Percentiles rank a stretch among this genome's conserved stretches.
Conservation (phyloP, 2,797 vertebrate species). For the Enteromius radiatus region DNA sequence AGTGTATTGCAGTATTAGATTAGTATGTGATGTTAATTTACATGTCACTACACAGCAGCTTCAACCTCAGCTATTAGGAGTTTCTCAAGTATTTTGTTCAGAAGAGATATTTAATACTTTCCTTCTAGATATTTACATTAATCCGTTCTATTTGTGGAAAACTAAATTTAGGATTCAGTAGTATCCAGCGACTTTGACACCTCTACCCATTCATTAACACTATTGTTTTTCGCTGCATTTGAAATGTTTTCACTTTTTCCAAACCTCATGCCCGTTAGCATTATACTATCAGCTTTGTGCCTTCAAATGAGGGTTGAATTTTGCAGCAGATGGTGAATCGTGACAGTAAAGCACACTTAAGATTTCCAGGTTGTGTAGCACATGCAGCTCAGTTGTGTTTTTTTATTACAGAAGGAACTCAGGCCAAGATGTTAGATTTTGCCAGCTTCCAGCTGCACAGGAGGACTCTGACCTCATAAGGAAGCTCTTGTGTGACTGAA, state of each 20-base stretch:
- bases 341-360: neutral
- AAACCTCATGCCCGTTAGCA: neutral
- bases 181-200: neutral
- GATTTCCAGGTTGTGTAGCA: slow-evolving; percentile 34
- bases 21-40: slow-evolving; percentile 1
- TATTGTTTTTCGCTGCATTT: neutral
- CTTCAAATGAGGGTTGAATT: slow-evolving; percentile 23
- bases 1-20: slow-evolving; percentile 30
- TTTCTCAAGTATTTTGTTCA: neutral
- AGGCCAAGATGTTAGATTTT: neutral
- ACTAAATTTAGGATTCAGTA: neutral
- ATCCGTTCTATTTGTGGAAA: slow-evolving; percentile 1
- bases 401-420: slow-evolving; percentile 15
- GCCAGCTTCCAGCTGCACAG: neutral
- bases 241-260: neutral
- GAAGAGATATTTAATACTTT: slow-evolving; percentile 3
- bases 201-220: neutral
- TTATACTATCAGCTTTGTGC: slow-evolving; percentile 37
- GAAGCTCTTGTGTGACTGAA: slow-evolving; percentile 11
- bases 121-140: neutral
- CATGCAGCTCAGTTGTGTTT: neutral
- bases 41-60: neutral
- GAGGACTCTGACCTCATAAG: neutral
- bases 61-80: neutral
- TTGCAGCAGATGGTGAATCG: neutral